A percentile compares a stretch with the other conserved stretches of the same genome.
phyloP scores from a whole-genome alignment of 2,888 invertebrate genomes.

The Drosophila longiperda region DNA sequence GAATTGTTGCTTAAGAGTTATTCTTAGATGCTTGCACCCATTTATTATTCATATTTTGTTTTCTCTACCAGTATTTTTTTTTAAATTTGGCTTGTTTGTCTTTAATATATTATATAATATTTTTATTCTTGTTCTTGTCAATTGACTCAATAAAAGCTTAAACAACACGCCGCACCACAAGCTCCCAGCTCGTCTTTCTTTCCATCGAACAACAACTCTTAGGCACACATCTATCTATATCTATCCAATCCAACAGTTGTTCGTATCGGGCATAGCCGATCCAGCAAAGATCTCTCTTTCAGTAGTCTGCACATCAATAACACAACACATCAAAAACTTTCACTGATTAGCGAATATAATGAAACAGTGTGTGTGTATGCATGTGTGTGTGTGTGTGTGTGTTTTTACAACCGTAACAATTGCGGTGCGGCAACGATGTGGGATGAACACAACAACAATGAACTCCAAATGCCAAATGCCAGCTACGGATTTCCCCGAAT shows the following conservation, averaged over 20 bases:
- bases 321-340: constrained; percentile 33
- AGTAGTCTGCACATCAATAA: constrained; percentile 25
- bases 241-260: not conserved
- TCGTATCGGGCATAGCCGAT: constrained; percentile 29
- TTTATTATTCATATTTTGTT: constrained; percentile 3
- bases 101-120: constrained; percentile 16
- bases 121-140: constrained; percentile 29
- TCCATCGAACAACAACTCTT: not conserved
- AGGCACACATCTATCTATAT: constrained; percentile 1
- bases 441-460: constrained; percentile 1
- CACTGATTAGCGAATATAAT: constrained; percentile 25
- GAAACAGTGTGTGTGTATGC: not conserved
- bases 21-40: constrained; percentile 24
- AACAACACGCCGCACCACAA: constrained; percentile 53
- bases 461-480: not conserved
- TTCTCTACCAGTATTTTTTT: not conserved
- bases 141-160: constrained; percentile 52
- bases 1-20: constrained; percentile 34
- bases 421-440: constrained; percentile 4
- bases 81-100: not conserved
- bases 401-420: not conserved
- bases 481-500: not conserved
- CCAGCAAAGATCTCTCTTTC: constrained; percentile 16
- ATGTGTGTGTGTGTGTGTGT: not conserved
- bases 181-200: constrained; percentile 21